Percentiles rank a stretch among this genome's conserved stretches.
These are phyloP conservation scores for Ophion ellenae DNA, from an alignment of 2,888 invertebrate species.

Conservation along the genomic window DNA sequence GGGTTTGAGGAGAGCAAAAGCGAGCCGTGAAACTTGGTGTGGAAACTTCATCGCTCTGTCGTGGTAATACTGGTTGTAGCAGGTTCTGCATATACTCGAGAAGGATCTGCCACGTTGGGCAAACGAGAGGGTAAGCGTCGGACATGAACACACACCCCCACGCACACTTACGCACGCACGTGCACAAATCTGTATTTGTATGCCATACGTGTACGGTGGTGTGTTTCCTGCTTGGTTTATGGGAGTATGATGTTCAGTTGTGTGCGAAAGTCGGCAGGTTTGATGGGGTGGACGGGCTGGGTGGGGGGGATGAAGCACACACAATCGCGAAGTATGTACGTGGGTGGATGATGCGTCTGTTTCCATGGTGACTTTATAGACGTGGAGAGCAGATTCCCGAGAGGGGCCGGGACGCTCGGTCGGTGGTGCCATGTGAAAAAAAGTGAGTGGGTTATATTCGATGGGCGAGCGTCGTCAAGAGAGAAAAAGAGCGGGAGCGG, in stretches of 20 bases:
- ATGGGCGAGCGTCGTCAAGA: slow-evolving; percentile 18
- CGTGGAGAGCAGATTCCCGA: slow-evolving; percentile 59
- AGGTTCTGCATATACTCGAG: slow-evolving; percentile 21
- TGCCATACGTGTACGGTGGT: too few species aligned
- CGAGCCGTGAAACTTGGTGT: neutral
- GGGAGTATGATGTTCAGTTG: neutral
- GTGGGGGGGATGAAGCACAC: slow-evolving; percentile 52
- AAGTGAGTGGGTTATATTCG: too few species aligned
- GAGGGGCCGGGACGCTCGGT: neutral
- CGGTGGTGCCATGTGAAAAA: neutral
- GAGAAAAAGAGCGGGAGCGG: slow-evolving; percentile 32
- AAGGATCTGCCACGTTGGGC: slow-evolving; percentile 1
- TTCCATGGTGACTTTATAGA: slow-evolving; percentile 75
- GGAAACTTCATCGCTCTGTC: slow-evolving; percentile 19
- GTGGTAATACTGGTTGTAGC: slow-evolving; percentile 24
- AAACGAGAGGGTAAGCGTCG: slow-evolving; percentile 15
- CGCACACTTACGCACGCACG: slow-evolving; percentile 7
- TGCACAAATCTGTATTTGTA: too few species aligned
- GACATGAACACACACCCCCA: slow-evolving; percentile 48
- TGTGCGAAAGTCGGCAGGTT: slow-evolving; percentile 37
- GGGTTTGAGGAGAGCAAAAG: slow-evolving; percentile 18
- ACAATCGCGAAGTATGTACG: slow-evolving; percentile 63
- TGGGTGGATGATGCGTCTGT: slow-evolving; percentile 75
- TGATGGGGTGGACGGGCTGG: neutral
- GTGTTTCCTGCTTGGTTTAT: too few species aligned